Percentiles rank a stretch among this genome's conserved stretches.
Evolutionary conservation across 2,888 invertebrate species (phyloP).

Genomic region (Ormia ochracea): DNA sequence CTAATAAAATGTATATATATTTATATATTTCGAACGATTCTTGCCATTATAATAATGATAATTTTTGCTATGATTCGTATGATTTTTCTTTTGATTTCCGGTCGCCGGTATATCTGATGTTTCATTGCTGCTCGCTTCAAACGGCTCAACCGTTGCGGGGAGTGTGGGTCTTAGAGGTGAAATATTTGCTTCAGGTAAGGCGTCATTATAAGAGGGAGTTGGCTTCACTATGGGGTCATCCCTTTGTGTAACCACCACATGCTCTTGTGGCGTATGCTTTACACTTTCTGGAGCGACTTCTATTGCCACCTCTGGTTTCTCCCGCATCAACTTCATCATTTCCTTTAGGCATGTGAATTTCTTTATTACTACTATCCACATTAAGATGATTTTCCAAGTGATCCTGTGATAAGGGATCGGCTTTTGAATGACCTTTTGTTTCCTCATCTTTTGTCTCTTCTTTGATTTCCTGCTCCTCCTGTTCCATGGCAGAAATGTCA

Average conservation of each 20-base stretch:
- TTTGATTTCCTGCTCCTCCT: background rate
- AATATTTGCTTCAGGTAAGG: no score
- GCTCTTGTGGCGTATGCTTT: background rate
- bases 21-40: conserved; percentile 67
- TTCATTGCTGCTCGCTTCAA: conserved; percentile 43
- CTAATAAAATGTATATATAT: no score
- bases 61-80: conserved; percentile 58
- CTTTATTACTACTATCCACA: conserved; percentile 47
- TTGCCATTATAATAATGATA: conserved; percentile 66
- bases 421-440: conserved; percentile 36
- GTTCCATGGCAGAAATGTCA: background rate
- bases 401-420: conserved; percentile 36
- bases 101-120: conserved; percentile 23
- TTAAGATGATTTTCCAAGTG: conserved; percentile 50
- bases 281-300: conserved; percentile 60
- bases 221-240: conserved; percentile 62
- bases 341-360: conserved; percentile 31
- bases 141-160: conserved; percentile 45
- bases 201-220: conserved; percentile 65
- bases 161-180: conserved; percentile 66
- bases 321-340: conserved; percentile 27
- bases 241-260: background rate
- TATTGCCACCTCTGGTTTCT: background rate
- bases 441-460: conserved; percentile 62
- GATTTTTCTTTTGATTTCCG: conserved; percentile 52